Evolutionary conservation across 2,888 invertebrate species (phyloP), one percentile per base, ranked within the genome.

Genomic region (Germaria angustata): DNA sequence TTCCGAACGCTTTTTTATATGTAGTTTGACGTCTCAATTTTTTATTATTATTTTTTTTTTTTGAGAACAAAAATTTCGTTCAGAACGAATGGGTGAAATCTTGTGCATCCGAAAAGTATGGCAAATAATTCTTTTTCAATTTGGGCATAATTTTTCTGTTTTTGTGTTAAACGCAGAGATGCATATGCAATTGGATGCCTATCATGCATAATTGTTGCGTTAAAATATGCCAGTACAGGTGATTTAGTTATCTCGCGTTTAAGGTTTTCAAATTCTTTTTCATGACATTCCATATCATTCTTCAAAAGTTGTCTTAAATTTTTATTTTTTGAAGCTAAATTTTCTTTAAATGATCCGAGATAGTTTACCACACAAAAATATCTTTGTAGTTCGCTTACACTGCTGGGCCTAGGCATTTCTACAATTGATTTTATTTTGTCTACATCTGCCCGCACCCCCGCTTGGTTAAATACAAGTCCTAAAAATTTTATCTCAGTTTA

Each of bases 81-180:
- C n/a, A n/a, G n/a, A n/a, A n/a, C n/a, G n/a, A n/a, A n/a, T n/a
- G n/a, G n/a, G n/a, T n/a, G n/a, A n/a, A n/a, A n/a, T n/a, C n/a
- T n/a, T n/a, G n/a, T n/a, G 44, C 84, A 84, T 4, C 84, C 85
- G 55, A 81, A 84, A 0, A 85, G 32, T 49, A 85, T 84, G 7
- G 85, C 79, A 44, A 84, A 77, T 7, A 85, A 36, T 46, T 84
- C 83, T 34, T 86, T 85, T 28, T 86, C 84, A 24, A 84, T 85
- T 79, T 84, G 82, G 0, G 85, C 81, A 71, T 85, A 84, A 65
- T 84, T 85, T 20, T 51, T 59, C 24, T 84, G 80, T 8, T 78
- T 20, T 11, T 76, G 57, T 11, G 81, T 72, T 22, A 83, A 72
- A n/a, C n/a, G n/a, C n/a, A n/a, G n/a, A 28, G 81, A 84, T 28